Evolutionary conservation across 2,888 invertebrate species (phyloP).

Genomic region (Zygothrica quintamaculata): DNA sequence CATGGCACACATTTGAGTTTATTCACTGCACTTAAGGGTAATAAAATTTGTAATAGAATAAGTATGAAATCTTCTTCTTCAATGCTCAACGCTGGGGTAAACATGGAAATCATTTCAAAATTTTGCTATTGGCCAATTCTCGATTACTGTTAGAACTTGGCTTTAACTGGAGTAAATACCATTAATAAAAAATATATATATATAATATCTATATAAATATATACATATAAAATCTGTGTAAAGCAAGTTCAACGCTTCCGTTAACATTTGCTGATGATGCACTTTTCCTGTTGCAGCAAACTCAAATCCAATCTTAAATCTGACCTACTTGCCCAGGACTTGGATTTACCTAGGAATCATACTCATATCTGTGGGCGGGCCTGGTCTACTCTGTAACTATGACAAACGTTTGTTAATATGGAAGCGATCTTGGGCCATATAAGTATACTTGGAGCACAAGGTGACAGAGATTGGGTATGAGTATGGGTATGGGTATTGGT

Average conservation of each 20-base stretch:
- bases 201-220: too few relatives aligned
- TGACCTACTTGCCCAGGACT: conserved; percentile 59
- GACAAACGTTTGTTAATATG: conserved; percentile 54
- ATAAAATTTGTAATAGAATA: conserved; percentile 66
- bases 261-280: conserved; percentile 45
- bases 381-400: conserved; percentile 47
- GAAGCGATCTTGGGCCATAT: conserved; percentile 38
- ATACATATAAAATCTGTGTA: conserved; percentile 36
- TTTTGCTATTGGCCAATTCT: conserved; percentile 51
- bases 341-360: background rate
- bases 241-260: conserved; percentile 33
- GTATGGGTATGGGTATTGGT: too few relatives aligned
- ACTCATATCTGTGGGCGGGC: conserved; percentile 43
- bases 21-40: conserved; percentile 59
- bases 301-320: conserved; percentile 8
- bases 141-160: background rate
- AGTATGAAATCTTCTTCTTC: conserved; percentile 34
- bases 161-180: conserved; percentile 37
- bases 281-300: conserved; percentile 49
- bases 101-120: conserved; percentile 66
- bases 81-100: background rate
- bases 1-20: conserved; percentile 58
- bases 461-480: too few relatives aligned
- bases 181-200: conserved; percentile 44
- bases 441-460: conserved; percentile 21